Percentiles rank a stretch among this genome's conserved stretches.
Evolutionary conservation across 1,140 invertebrate species (phyloP).

Genomic region (Brachionus plicatilis): DNA sequence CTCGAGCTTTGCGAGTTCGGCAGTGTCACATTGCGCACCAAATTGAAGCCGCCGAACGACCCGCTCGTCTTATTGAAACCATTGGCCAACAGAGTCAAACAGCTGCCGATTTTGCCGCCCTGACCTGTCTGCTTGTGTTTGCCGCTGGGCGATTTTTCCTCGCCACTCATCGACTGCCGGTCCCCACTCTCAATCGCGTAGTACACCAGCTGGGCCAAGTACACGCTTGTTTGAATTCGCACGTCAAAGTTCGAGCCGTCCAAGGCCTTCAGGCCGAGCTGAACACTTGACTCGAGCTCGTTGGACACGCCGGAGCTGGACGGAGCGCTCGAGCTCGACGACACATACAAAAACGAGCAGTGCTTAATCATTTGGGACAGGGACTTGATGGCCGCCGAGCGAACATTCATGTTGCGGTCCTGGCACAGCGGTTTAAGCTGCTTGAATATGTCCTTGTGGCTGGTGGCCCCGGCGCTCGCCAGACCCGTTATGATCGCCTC

Average conservation of each 20-base stretch:
- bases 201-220: slow-evolving; percentile 77
- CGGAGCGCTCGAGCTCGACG: not conserved
- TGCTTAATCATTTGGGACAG: slow-evolving; percentile 20
- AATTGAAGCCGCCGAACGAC: not conserved
- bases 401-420: slow-evolving; percentile 81
- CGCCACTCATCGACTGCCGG: not conserved
- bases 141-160: not conserved
- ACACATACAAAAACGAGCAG: slow-evolving; percentile 25
- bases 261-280: slow-evolving; percentile 80
- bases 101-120: not conserved
- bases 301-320: not conserved
- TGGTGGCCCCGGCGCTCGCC: slow-evolving; percentile 74
- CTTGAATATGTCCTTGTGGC: slow-evolving; percentile 88
- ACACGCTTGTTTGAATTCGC: slow-evolving; percentile 78
- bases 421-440: slow-evolving; percentile 74
- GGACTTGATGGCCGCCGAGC: slow-evolving; percentile 72
- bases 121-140: not conserved
- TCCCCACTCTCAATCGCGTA: slow-evolving; percentile 60
- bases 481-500: slow-evolving; percentile 79
- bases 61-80: not conserved
- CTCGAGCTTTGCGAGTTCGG: not conserved
- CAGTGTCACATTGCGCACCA: not conserved
- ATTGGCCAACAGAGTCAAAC: not conserved
- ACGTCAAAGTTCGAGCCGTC: slow-evolving; percentile 92
- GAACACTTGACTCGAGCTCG: slow-evolving; percentile 81